Evolutionary conservation across 2,797 vertebrate genomes (phyloP).

Genomic region (Urophycis tenuis): DNA sequence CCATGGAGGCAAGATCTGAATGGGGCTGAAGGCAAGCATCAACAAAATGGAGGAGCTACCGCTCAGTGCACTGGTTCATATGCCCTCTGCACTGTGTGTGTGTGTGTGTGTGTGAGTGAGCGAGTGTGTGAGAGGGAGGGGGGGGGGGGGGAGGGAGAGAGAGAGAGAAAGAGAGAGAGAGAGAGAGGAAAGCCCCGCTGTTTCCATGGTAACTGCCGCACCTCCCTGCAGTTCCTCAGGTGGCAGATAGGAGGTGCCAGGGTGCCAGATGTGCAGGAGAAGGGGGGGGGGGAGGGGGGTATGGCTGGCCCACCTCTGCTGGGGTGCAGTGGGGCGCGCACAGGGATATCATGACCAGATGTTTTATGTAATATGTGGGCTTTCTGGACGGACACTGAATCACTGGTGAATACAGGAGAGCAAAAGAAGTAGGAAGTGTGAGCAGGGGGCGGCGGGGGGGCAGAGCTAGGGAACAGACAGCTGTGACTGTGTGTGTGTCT

Average conservation of each 20-base stretch:
- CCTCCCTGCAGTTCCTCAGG: conserved; percentile 49
- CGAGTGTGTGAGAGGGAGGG: too few relatives aligned
- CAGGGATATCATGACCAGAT: conserved; percentile 43
- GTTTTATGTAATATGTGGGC: conserved; percentile 50
- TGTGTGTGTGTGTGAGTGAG: background rate
- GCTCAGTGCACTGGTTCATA: conserved; percentile 31
- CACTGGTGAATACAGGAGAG: conserved; percentile 27
- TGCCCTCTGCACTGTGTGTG: background rate
- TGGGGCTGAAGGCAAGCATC: background rate
- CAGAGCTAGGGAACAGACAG: conserved; percentile 3
- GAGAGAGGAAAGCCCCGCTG: conserved; percentile 49
- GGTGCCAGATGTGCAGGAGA: conserved; percentile 24
- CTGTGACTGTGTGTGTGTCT: background rate
- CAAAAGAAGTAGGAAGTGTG: background rate
- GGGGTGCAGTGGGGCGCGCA: conserved; percentile 4
- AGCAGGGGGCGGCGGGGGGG: background rate
- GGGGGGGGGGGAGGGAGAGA: background rate
- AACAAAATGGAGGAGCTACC: conserved; percentile 53
- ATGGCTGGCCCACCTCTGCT: background rate
- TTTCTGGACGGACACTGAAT: conserved; percentile 37
- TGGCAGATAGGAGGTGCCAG: conserved; percentile 51
- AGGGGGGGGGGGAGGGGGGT: conserved; percentile 13
- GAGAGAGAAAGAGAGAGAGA: background rate
- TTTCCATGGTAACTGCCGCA: conserved; percentile 62
- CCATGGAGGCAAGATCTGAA: background rate